Evolutionary conservation across 2,113 vertebrate genomes (phyloP).

Genomic region (Callipepla californica): DNA sequence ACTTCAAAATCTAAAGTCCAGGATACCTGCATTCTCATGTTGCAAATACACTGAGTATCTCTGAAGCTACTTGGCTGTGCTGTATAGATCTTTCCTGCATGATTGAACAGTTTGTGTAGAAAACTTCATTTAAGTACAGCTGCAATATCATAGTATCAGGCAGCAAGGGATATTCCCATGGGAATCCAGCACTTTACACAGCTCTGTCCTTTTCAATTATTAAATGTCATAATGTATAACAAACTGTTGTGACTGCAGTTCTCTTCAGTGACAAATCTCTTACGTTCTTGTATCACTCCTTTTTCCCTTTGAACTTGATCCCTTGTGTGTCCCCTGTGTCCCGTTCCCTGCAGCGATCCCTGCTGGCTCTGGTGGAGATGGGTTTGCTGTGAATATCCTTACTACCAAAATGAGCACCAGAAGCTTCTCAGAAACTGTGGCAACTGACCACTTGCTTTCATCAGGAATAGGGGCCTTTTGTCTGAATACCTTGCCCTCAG

Average conservation of each 20-base stretch:
- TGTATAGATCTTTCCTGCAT: not conserved
- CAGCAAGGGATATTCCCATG: not conserved
- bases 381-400: constrained; percentile 77
- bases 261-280: constrained; percentile 71
- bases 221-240: constrained; percentile 4
- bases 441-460: constrained; percentile 79
- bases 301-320: constrained; percentile 78
- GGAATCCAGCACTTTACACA: not conserved
- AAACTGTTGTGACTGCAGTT: constrained; percentile 57
- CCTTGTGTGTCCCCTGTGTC: constrained; percentile 75
- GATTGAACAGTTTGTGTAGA: not conserved
- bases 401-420: constrained; percentile 73
- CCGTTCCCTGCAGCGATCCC: constrained; percentile 77
- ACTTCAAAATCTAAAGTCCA: not conserved
- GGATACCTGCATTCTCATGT: not conserved
- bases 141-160: not conserved
- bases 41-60: not conserved
- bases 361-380: constrained; percentile 80
- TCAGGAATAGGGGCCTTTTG: constrained; percentile 77
- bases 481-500: constrained; percentile 79
- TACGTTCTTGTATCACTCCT: constrained; percentile 74
- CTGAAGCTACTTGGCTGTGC: not conserved
- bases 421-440: constrained; percentile 75
- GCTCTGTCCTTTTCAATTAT: constrained; percentile 1
- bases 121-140: not conserved